Base-by-base conservation (phyloP, 2,797 vertebrate genomes). In the Oryzias dopingdopingensis region DNA sequence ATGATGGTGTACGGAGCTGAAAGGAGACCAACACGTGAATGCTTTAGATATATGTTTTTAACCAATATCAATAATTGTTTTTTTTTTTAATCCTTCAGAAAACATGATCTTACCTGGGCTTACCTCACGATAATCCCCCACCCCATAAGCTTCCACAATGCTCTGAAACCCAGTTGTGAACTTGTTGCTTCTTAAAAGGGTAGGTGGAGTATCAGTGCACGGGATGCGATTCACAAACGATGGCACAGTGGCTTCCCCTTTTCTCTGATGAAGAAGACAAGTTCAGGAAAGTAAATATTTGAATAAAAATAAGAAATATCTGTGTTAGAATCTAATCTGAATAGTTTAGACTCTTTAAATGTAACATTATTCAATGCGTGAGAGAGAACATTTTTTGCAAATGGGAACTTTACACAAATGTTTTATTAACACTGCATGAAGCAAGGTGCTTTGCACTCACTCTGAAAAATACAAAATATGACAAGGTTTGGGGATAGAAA, bases 191-290 rank as follows among this genome's bases (percentile, higher is more conserved):
- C 95, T 93, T 44, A 96, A 84, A 10, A 98, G 86, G 0, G 97
- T 98, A 0, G 97, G 97, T 0, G 96, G 97, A 0, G 95, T 94
- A 62, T 97, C 95, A 1, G 87, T 92, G 6, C 94, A 96, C 0
- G 95, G 96, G 75, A 99, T 98, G 2, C 93, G 94, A 72, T 98
- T 99, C 76, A 99, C 93, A 61, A 99, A 98, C 0, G 96, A 98
- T 1, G 96, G 94, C 8, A 98, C 81, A 0, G 95, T 90, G 42
- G 96, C 94, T 0, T 95, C 93, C 0, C 96, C 95, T 89, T 95
- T 95, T 80, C 95, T 94, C 97, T 99, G 76, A 69, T 15, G 18
- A 53, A 45, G 32, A 66, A 52, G 29, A 32, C 42, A 8, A 16
- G 29, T 29, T 40, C 14, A 32, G 48, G 29, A 22, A 54, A 44